Base-by-base conservation (phyloP, 2,888 invertebrate genomes). In the Lepidocyrtoides sp. region DNA sequence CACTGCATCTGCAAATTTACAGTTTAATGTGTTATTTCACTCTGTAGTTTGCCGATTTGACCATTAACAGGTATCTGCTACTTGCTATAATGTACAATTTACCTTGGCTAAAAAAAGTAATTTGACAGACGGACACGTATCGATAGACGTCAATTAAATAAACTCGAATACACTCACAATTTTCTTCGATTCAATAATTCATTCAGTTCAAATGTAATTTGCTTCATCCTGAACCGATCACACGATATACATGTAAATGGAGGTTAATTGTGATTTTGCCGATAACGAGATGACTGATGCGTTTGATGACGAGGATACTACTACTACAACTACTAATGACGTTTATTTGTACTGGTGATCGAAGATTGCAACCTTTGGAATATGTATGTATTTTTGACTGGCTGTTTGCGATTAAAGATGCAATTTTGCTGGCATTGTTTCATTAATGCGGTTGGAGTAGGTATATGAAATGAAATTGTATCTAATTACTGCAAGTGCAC, bases 121-220 rank as follows among this genome's bases (percentile, higher is more conserved):
- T 48, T 48, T 66, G 83, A 83, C 54, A 44, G 63, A 12, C 75
- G 57, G 48, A 77, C 77, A 86, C 77, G 86, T 86, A 77, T 60
- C 57, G 86, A 86, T 60, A 41, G 32, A 63, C 77, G 75, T 60
- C 86, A 77, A 77, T 86, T 86, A 86, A 85, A 60, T 69, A 69
- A 85, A 85, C 72, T 69, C 57, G 72, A 85, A 85, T 72, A 41
- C 84, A 85, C 72, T 85, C 84, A 85, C 12, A 72, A 72, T 72
- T 72, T 72, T 85, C 41, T 63, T 63, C 36, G 36, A 81, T 17
- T 57, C 82, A 41, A 82, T 32, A 72, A 72, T 63, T 69, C 63
- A 57, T 48, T 82, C 60, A 82, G 29, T 51, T 44, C 48, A 83
- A 83, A 69, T 32, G 63, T 44, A 44, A 82, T 26, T 82, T 63